Base-by-base conservation (phyloP, 2,113 vertebrate species). In the Anseranas semipalmata region DNA sequence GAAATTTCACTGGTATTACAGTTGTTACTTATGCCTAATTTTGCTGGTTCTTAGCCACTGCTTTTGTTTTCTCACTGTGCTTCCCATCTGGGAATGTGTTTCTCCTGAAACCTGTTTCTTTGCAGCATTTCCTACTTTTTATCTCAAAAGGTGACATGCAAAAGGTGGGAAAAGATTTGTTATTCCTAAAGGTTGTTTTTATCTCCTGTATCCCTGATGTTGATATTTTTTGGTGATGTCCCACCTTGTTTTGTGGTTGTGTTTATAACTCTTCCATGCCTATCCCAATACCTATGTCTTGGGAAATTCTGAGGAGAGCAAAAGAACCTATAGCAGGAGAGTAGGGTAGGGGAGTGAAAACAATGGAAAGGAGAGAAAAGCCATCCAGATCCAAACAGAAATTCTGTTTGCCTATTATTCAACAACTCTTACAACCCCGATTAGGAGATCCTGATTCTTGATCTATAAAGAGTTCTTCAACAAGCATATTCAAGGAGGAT, bases 241-340 rank as follows among this genome's bases (percentile, higher is more conserved):
- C 24, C 50, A 62, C n/a, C 12, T 70, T 9, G 10, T 50, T 75
- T 48, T 68, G 15, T 85, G 8, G 5, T 30, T 89, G 25, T 33
- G 7, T 25, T 6, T 48, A 4, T 66, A 77, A 41, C 41, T 80
- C 7, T 32, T 85, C 7, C 0, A 1, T 35, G 19, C 9, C 18
- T 73, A 8, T 77, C 17, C 16, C 50, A 20, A 12, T 93, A 82
- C 16, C 53, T 93, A 7, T 35, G 16, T 70, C 24, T 45, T 92
- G 32, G 7, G 43, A 63, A 30, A 27, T 22, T 75, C 45, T 60
- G 2, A 50, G 80, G 32, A 70, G 2, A 1, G 0, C 0, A 2
- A 14, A 41, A 21, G 48, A 73, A 48, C n/a, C 41, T 30, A 21
- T 7, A 80, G n/a, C n/a, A n/a, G 66, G 35, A 72, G 46, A 41